Evolutionary conservation across 2,888 invertebrate genomes (phyloP).

Genomic region (Melolontha melolontha): DNA sequence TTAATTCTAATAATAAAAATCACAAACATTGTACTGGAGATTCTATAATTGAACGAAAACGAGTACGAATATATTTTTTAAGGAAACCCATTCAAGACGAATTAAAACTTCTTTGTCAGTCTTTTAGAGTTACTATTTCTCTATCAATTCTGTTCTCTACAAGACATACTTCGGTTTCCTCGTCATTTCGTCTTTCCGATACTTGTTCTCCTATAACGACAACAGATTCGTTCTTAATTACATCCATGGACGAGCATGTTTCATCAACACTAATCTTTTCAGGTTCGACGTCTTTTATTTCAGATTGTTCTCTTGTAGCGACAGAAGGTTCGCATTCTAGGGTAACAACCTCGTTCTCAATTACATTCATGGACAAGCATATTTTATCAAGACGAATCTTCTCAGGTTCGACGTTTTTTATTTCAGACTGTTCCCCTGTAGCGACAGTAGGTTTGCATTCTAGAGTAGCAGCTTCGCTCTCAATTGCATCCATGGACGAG

Average conservation of each 20-base stretch:
- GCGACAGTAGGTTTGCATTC: no score
- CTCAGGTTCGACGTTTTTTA: background rate
- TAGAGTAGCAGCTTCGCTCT: background rate
- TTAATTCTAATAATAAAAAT: slow-evolving; percentile 20
- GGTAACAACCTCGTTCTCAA: no score
- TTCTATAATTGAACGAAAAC: slow-evolving; percentile 12
- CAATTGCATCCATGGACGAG: no score
- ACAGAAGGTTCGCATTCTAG: no score
- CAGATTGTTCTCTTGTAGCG: no score
- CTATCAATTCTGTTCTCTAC: background rate
- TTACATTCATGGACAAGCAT: no score
- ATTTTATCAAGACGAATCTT: no score
- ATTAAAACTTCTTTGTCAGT: slow-evolving; percentile 22
- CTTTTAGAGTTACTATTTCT: slow-evolving; percentile 4
- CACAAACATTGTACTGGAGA: slow-evolving; percentile 37
- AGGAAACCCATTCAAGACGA: slow-evolving; percentile 9
- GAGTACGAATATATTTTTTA: background rate
- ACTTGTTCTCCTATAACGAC: background rate
- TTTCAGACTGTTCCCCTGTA: background rate
- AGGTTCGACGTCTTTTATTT: no score
- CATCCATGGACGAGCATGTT: no score
- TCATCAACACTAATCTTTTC: no score
- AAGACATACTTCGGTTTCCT: background rate
- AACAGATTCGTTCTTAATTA: background rate
- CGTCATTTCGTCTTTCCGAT: background rate